Evolutionary conservation across 1,140 invertebrate genomes (phyloP).

Genomic region (Danaus plexippus): DNA sequence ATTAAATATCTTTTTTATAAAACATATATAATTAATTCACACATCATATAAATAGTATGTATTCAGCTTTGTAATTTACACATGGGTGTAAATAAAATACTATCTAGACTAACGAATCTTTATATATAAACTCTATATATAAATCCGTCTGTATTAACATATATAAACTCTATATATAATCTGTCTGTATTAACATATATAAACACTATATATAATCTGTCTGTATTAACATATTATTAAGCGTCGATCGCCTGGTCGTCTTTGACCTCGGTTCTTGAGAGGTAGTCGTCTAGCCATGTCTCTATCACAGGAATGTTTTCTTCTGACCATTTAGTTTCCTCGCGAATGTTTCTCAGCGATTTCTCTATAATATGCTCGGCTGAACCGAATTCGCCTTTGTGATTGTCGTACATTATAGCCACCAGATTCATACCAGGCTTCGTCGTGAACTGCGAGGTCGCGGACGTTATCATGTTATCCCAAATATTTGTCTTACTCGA

Average conservation of each 20-base stretch:
- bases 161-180: no score
- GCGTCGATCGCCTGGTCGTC: constrained; percentile 27
- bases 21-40: no score
- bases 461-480: constrained; percentile 80
- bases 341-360: constrained; percentile 77
- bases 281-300: constrained; percentile 76
- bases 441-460: constrained; percentile 80
- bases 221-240: no score
- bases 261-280: constrained; percentile 35
- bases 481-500: constrained; percentile 78
- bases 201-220: no score
- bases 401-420: constrained; percentile 72
- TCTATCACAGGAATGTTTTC: constrained; percentile 80
- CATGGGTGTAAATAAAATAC: no score
- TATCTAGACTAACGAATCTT: no score
- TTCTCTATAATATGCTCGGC: constrained; percentile 78
- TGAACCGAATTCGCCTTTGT: constrained; percentile 76
- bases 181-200: no score
- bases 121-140: no score
- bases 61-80: no score
- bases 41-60: no score
- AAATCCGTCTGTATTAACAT: no score
- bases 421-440: constrained; percentile 80
- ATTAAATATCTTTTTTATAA: no score
- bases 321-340: constrained; percentile 79